phyloP scores from a whole-genome alignment of 1,140 invertebrate genomes.

The Venustaconcha ellipsiformis region DNA sequence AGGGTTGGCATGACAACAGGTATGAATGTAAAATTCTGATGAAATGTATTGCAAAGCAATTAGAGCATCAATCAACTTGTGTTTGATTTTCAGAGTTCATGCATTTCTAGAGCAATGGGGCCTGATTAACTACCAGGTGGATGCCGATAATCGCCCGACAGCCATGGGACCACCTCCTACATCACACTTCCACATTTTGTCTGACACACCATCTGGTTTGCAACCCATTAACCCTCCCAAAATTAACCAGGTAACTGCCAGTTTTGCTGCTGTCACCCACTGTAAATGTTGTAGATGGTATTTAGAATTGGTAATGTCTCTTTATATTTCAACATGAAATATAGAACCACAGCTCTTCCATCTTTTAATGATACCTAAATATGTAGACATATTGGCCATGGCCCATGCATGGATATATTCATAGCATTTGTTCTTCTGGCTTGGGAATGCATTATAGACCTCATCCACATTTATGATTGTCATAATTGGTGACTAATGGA shows the following conservation, averaged over 20 bases:
- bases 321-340: too few relatives aligned
- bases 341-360: too few relatives aligned
- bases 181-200: conserved; percentile 98
- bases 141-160: conserved; percentile 93
- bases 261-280: not conserved
- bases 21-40: not conserved
- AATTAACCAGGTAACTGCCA: conserved; percentile 60
- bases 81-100: conserved; percentile 79
- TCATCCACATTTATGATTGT: too few relatives aligned
- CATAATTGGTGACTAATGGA: too few relatives aligned
- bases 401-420: too few relatives aligned
- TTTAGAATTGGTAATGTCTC: not conserved
- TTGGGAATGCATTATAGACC: too few relatives aligned
- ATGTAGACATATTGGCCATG: too few relatives aligned
- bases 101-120: conserved; percentile 99
- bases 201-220: conserved; percentile 97
- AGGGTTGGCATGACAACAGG: not conserved
- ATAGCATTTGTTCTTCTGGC: too few relatives aligned
- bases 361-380: too few relatives aligned
- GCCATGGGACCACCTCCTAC: conserved; percentile 99
- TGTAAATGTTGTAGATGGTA: not conserved
- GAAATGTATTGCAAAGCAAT: not conserved
- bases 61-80: not conserved
- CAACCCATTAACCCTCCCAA: conserved; percentile 77
- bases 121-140: conserved; percentile 97